These are phyloP conservation scores for Labia minor DNA, from an alignment of 2,888 invertebrate genomes.

Conservation along the genomic window DNA sequence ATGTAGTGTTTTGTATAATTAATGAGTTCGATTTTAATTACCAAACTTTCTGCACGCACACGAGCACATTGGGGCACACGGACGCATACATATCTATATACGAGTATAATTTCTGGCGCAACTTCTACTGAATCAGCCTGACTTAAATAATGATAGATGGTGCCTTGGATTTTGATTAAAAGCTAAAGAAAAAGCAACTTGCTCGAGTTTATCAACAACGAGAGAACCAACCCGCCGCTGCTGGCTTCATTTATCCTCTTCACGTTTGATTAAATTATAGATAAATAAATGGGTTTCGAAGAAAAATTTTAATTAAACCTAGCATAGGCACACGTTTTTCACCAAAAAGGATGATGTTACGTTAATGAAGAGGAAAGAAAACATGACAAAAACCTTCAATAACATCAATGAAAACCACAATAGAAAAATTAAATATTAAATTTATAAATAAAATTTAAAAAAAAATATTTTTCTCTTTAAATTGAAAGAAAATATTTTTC, in stretches of 20 bases:
- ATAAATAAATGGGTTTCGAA: background rate
- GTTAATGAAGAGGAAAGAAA: background rate
- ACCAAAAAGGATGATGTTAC: too few relatives aligned
- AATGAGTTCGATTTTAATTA: conserved; percentile 13
- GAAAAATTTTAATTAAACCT: background rate
- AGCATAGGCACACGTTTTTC: background rate
- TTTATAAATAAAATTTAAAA: background rate
- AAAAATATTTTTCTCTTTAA: background rate
- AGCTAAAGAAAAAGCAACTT: conserved; percentile 4
- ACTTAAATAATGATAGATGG: conserved; percentile 13
- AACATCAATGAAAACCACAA: too few relatives aligned
- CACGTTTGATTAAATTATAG: conserved; percentile 2
- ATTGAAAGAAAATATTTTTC: background rate
- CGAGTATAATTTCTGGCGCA: conserved; percentile 7
- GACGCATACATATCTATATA: conserved; percentile 3
- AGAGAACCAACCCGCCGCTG: background rate
- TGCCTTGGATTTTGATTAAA: conserved; percentile 13
- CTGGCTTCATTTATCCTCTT: conserved; percentile 13
- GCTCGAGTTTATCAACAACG: conserved; percentile 13
- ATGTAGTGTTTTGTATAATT: conserved; percentile 13
- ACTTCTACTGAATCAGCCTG: conserved; percentile 13
- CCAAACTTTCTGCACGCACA: conserved; percentile 13
- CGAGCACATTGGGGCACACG: background rate
- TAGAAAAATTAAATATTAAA: background rate
- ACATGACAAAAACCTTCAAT: background rate